Evolutionary conservation across 2,113 vertebrate species (phyloP).

Genomic region (Ascaphus truei): DNA sequence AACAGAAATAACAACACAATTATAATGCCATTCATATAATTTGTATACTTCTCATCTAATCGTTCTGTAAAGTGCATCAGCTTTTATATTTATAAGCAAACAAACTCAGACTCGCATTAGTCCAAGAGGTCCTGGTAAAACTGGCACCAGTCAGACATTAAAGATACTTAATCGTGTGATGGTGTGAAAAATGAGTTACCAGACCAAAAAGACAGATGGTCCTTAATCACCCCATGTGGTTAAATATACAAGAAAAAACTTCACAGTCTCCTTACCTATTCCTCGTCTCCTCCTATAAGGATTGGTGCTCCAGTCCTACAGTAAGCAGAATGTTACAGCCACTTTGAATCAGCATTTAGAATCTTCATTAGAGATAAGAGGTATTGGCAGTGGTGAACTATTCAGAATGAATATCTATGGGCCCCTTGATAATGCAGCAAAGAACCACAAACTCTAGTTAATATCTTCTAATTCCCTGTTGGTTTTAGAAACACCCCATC

Average conservation of each 20-base stretch:
- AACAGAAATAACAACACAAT: constrained; percentile 5
- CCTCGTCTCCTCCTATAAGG: constrained; percentile 55
- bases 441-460: constrained; percentile 56
- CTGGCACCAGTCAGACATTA: constrained; percentile 41
- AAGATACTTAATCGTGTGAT: constrained; percentile 51
- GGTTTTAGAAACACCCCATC: constrained; percentile 57
- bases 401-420: constrained; percentile 47
- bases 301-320: constrained; percentile 52
- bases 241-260: constrained; percentile 68
- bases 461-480: constrained; percentile 60
- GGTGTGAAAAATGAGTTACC: constrained; percentile 58
- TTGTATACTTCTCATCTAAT: neutral
- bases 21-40: neutral
- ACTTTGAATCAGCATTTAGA: constrained; percentile 65
- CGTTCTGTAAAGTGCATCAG: constrained; percentile 7
- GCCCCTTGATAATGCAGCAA: constrained; percentile 51
- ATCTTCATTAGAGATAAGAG: constrained; percentile 64
- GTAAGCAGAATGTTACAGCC: constrained; percentile 66
- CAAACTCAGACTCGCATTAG: constrained; percentile 39
- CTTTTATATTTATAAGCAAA: constrained; percentile 47
- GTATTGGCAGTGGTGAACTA: constrained; percentile 59
- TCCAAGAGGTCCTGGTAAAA: constrained; percentile 30
- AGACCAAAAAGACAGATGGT: constrained; percentile 66
- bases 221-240: constrained; percentile 67
- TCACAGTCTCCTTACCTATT: constrained; percentile 62